phyloP scores from a whole-genome alignment of 2,797 vertebrate genomes.

The Vultur gryphus region DNA sequence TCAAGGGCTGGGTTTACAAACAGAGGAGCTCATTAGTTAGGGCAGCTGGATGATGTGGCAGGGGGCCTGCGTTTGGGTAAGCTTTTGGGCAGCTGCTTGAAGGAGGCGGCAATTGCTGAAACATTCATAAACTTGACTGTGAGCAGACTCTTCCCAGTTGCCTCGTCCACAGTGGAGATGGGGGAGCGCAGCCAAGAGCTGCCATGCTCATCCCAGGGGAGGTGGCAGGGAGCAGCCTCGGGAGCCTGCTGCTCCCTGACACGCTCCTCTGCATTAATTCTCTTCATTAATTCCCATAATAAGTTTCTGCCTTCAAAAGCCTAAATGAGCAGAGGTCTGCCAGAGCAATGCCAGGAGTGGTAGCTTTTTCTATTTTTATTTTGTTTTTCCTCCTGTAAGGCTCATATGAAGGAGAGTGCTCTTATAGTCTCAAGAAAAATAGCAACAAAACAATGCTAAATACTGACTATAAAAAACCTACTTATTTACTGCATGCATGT shows the following conservation, averaged over 20 bases:
- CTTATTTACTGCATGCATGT: background rate
- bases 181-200: background rate
- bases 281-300: background rate
- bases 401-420: background rate
- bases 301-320: background rate
- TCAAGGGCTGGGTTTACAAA: background rate
- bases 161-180: rapidly evolving
- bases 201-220: background rate
- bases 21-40: background rate
- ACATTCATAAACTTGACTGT: background rate
- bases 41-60: background rate
- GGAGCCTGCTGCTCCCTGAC: background rate
- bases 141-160: background rate
- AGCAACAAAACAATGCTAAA: background rate
- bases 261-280: background rate
- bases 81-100: background rate
- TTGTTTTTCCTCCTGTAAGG: background rate
- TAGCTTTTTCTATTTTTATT: background rate
- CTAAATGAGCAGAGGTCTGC: background rate
- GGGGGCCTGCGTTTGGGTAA: background rate
- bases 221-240: background rate
- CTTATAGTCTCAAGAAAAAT: background rate
- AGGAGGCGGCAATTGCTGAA: background rate
- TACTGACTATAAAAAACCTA: background rate
- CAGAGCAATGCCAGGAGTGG: background rate